These are phyloP conservation scores for Parotocinclus haroldoi DNA, from an alignment of 2,797 vertebrate genomes.

Conservation along the genomic window DNA sequence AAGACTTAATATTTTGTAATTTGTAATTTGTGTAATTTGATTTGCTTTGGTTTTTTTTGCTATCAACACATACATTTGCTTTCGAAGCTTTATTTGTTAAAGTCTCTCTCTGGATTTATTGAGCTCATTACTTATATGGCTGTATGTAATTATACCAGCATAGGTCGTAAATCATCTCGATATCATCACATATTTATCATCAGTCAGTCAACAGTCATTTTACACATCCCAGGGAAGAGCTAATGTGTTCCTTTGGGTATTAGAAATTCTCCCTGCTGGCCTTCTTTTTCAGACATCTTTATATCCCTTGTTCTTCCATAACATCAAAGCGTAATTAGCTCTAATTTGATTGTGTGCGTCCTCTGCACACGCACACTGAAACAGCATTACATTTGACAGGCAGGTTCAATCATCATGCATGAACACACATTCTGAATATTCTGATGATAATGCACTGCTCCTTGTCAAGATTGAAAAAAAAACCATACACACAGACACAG, in stretches of 20 bases:
- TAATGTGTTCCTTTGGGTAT: constrained; percentile 27
- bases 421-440: constrained; percentile 52
- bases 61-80: not conserved
- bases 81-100: constrained; percentile 22
- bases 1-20: too few species aligned
- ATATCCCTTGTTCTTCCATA: constrained; percentile 41
- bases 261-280: constrained; percentile 15
- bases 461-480: too few species aligned
- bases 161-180: constrained; percentile 76
- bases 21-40: too few species aligned
- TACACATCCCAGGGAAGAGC: constrained; percentile 30
- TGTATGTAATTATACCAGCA: constrained; percentile 69
- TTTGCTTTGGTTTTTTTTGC: too few species aligned
- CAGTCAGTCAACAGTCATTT: constrained; percentile 59
- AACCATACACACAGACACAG: too few species aligned
- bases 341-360: constrained; percentile 51
- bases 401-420: constrained; percentile 39
- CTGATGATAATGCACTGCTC: constrained; percentile 16
- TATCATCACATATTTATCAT: constrained; percentile 72
- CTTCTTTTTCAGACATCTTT: constrained; percentile 33
- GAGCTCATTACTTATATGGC: constrained; percentile 72
- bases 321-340: constrained; percentile 47
- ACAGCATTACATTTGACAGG: constrained; percentile 50
- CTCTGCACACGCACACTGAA: constrained; percentile 21
- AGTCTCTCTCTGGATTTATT: constrained; percentile 35